phyloP scores from a whole-genome alignment of 2,797 vertebrate genomes.

The Malurus splendens region DNA sequence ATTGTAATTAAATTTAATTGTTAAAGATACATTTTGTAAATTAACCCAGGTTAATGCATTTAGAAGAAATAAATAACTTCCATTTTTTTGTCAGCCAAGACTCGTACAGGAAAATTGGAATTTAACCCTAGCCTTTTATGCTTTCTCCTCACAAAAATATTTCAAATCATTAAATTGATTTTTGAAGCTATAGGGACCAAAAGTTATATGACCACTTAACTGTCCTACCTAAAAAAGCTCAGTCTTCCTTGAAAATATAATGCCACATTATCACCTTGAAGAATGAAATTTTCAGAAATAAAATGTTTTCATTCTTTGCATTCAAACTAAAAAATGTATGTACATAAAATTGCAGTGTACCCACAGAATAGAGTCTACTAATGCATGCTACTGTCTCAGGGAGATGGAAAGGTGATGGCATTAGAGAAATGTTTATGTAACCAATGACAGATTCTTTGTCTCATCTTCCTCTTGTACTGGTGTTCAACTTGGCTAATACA shows the following conservation, averaged over 20 bases:
- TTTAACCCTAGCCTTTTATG: neutral
- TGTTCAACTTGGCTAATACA: neutral
- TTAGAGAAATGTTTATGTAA: neutral
- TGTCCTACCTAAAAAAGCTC: neutral
- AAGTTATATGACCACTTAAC: neutral
- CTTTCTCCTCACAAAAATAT: neutral
- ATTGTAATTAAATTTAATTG: neutral
- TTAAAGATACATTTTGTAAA: neutral
- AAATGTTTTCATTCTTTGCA: neutral
- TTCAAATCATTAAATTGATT: neutral
- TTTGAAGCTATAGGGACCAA: neutral
- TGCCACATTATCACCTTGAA: neutral
- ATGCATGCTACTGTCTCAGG: neutral
- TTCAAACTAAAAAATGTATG: neutral
- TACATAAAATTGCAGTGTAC: neutral
- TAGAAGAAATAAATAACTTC: neutral
- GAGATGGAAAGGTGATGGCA: neutral
- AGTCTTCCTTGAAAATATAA: neutral
- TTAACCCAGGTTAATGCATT: neutral
- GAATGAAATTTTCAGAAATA: neutral
- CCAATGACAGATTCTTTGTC: neutral
- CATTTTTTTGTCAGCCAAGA: neutral
- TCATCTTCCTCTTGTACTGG: neutral
- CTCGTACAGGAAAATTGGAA: neutral
- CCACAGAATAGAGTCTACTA: neutral